A percentile compares a stretch with the other conserved stretches of the same genome.
Evolutionary conservation across 2,797 vertebrate genomes (phyloP).

Genomic region (Tamandua tetradactyla): DNA sequence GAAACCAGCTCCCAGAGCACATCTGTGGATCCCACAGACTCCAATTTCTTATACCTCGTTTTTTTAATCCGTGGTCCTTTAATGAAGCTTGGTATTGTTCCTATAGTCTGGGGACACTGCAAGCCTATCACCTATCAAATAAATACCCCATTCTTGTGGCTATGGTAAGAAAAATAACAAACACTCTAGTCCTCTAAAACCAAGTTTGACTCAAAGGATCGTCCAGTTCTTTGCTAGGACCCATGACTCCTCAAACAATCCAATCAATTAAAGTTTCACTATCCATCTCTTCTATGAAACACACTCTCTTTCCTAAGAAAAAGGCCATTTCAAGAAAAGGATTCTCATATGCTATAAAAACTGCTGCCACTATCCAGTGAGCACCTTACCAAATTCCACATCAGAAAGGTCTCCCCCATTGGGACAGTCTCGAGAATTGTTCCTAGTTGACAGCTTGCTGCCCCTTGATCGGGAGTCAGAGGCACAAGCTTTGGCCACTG

Average conservation of each 20-base stretch:
- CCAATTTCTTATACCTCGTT: neutral
- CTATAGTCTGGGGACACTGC: neutral
- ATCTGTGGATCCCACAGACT: neutral
- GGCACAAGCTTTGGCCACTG: slow-evolving; percentile 96
- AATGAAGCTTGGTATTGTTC: neutral
- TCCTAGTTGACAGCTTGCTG: slow-evolving; percentile 87
- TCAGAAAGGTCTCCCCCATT: slow-evolving; percentile 92
- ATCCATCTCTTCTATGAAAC: neutral
- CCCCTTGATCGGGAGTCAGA: slow-evolving; percentile 89
- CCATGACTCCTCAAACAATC: neutral
- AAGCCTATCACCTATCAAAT: neutral
- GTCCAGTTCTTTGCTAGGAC: slow-evolving; percentile 15
- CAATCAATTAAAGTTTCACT: neutral
- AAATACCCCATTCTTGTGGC: neutral
- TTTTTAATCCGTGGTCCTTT: neutral
- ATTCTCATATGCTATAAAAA: neutral
- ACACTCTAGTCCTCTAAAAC: neutral
- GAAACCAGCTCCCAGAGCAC: neutral
- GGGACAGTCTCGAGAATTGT: slow-evolving; percentile 85
- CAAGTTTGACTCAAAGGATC: slow-evolving; percentile 38
- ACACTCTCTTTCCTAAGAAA: slow-evolving; percentile 28
- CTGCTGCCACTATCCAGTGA: neutral
- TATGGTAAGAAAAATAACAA: slow-evolving; percentile 6
- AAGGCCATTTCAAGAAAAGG: slow-evolving; percentile 16
- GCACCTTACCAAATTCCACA: slow-evolving; percentile 92